These are phyloP conservation scores for Nebria salina DNA, from an alignment of 2,888 invertebrate species.

Conservation along the genomic window DNA sequence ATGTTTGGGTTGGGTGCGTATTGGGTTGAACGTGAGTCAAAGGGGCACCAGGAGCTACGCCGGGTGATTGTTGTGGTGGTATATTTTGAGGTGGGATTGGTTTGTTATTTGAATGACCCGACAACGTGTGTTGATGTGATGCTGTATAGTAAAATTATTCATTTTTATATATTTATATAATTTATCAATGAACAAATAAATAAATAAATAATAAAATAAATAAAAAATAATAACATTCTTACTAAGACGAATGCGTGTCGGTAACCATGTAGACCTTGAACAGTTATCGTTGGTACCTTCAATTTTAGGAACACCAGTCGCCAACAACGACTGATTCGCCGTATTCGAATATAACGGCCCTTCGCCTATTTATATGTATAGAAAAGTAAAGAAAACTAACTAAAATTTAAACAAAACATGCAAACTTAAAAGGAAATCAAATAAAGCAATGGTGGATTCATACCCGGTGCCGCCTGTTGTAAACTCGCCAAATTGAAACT, in stretches of 20 bases:
- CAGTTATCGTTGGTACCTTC: conserved; percentile 69
- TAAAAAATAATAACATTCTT: conserved; percentile 62
- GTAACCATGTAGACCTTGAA: conserved; percentile 72
- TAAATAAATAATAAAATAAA: conserved; percentile 19
- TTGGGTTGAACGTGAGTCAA: conserved; percentile 54
- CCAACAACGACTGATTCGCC: conserved; percentile 59
- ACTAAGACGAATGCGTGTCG: conserved; percentile 74
- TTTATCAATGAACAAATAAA: no score
- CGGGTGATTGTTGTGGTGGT: conserved; percentile 52
- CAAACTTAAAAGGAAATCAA: conserved; percentile 40
- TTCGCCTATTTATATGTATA: conserved; percentile 57
- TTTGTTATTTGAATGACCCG: conserved; percentile 54
- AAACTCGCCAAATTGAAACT: conserved; percentile 66
- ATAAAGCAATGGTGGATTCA: not conserved
- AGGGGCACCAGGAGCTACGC: conserved; percentile 50
- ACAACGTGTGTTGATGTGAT: conserved; percentile 50
- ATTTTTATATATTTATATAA: not conserved
- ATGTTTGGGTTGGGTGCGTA: conserved; percentile 50
- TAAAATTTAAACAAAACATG: conserved; percentile 53
- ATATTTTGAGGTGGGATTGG: conserved; percentile 55
- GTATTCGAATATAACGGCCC: conserved; percentile 58
- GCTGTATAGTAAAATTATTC: conserved; percentile 18
- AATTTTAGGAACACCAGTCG: conserved; percentile 67
- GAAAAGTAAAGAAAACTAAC: conserved; percentile 53
- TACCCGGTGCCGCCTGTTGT: conserved; percentile 58